Evolutionary conservation across 2,888 invertebrate genomes (phyloP), one percentile per base, ranked within the genome.

Genomic region (Philaethria dido): DNA sequence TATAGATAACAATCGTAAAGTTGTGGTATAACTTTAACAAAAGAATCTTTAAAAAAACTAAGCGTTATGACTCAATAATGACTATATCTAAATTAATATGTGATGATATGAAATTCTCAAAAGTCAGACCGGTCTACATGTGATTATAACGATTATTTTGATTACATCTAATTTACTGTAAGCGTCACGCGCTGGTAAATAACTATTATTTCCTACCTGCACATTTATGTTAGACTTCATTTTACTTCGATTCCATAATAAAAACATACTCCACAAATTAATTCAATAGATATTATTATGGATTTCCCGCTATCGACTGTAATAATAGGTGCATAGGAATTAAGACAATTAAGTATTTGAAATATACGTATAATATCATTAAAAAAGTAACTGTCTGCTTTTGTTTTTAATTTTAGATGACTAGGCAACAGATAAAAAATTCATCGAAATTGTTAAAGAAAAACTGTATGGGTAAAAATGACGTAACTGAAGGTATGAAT

Each of bases 361-460:
- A 29, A 29, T 6, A 25, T 25, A 25, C 25, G 25, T 33, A 9
- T 33, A 33, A 8, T 33, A 33, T 33, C 9, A 33, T 39, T 39
- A 13, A 8, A n/a, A 9, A 29, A 50, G 8, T n/a, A n/a, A n/a
- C 3, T n/a, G 0, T n/a, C n/a, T 29, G 29, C 4, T 29, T 9
- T 29, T 2, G 3, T 36, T 9, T 48, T 18, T 16, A 33, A 45
- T 64, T 79, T 13, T 75, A 91, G 92, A 84, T 92, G 86, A 78
- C 88, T 13, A 83, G 85, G 71, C 93, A 94, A 20, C 96, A 96
- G 79, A 78, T 96, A 81, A 93, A 93, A 75, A 93, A 94, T 52
- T 92, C 95, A 0, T 92, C 90, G 0, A 94, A 93, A 78, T 79
- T 94, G 70, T 82, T 95, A 69, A 91, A 94, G 69, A 95, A 94